Conservation (phyloP, 2,888 invertebrate genomes). For the Sphaeridia pumilis region DNA sequence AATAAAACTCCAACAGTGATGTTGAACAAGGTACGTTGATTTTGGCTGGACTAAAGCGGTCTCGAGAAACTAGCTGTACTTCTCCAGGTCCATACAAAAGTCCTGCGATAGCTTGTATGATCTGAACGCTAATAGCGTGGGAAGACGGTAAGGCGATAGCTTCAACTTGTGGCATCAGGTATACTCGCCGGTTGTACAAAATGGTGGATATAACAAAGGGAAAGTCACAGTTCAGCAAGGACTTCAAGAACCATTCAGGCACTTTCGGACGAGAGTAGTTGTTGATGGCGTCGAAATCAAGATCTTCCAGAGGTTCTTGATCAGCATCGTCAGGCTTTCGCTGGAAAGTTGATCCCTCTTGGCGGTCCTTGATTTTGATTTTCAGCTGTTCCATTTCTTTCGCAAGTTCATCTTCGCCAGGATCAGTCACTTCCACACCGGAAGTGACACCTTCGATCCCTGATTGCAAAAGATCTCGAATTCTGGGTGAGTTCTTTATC, state of each 20-base stretch:
- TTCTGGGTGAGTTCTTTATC: slow-evolving; percentile 3
- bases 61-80: slow-evolving; percentile 15
- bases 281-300: slow-evolving; percentile 49
- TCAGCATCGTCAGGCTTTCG: slow-evolving; percentile 27
- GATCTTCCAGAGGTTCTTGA: slow-evolving; percentile 33
- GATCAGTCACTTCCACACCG: slow-evolving; percentile 17
- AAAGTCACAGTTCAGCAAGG: slow-evolving; percentile 5
- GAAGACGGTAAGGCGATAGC: slow-evolving; percentile 12
- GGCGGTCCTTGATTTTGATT: slow-evolving; percentile 20
- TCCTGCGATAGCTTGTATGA: slow-evolving; percentile 29
- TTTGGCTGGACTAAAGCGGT: slow-evolving; percentile 7
- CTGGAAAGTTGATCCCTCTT: slow-evolving; percentile 9
- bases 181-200: slow-evolving; percentile 11
- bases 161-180: slow-evolving; percentile 26
- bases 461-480: too few relatives aligned
- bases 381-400: slow-evolving; percentile 20
- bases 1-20: background rate
- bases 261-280: slow-evolving; percentile 54
- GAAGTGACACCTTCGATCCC: background rate
- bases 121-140: slow-evolving; percentile 24
- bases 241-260: slow-evolving; percentile 18
- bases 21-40: slow-evolving; percentile 2
- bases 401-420: slow-evolving; percentile 23
- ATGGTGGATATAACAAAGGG: slow-evolving; percentile 6
- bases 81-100: slow-evolving; percentile 20